Base-by-base conservation (phyloP, 1,140 invertebrate species). In the Leptinotarsa lineolata region DNA sequence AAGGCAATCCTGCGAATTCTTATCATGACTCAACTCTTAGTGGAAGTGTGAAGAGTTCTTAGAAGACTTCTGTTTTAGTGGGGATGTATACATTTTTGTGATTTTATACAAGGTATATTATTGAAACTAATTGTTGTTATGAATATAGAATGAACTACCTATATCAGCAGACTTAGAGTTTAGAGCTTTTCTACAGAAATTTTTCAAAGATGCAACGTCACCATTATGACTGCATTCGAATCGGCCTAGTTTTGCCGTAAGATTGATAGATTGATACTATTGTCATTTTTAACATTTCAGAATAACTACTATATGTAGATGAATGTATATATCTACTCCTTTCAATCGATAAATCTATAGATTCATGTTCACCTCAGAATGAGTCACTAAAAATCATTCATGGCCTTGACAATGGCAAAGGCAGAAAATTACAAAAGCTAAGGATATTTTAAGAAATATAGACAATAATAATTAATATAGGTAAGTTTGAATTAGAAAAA, bases 391-490 rank as follows among this genome's bases (percentile, higher is more conserved):
- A 54, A 54, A 12, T 18, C 24, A 15, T n/a, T 46, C 39, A 39
- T 46, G 39, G 64, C 64, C 64, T 66, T 66, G 39, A 66, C 20
- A 30, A 39, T 24, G 18, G 18, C 24, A 39, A 66, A 66, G 64
- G 64, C 64, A 66, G 64, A 66, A 66, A 66, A n/a, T 66, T 24
- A 66, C 39, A 22, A 46, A 66, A 66, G 16, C 30, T 64, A 64
- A 66, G 64, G 64, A 66, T 66, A 66, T 66, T 66, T 30, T 66
- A 66, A 66, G 22, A 66, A 66, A 15, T 66, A 30, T 66, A 66
- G 64, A 66, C 64, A 66, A 66, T 66, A 66, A 66, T 66, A 66
- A 39, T 18, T 66, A 66, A 18, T 15, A 54, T 16, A 15, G 15
- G 48, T 54, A 16, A n/a, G 48, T 54, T 54, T 54, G 1, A 54